Conservation (phyloP, 1,140 invertebrate genomes). For the Pogonognathellus flavescens region DNA sequence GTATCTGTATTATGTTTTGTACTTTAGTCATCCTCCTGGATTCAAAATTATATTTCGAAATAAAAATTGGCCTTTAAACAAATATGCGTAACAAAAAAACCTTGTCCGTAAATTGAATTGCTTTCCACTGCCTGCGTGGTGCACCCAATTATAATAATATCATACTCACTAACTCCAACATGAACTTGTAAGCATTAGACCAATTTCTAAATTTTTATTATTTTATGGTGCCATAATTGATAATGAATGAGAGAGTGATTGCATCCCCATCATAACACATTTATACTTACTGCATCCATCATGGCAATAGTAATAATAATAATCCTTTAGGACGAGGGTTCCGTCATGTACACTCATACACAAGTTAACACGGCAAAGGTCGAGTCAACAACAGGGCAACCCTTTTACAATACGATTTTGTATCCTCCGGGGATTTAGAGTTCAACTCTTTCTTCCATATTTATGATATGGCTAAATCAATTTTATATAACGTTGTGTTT, state of each 20-base stretch:
- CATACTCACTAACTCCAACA: not conserved
- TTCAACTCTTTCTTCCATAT: not conserved
- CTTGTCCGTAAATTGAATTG: not conserved
- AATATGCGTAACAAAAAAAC: too few species aligned
- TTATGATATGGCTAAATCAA: too few species aligned
- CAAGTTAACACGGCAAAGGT: too few species aligned
- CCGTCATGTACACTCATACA: too few species aligned
- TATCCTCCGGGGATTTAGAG: conserved; percentile 16
- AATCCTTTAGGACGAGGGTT: not conserved
- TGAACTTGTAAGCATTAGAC: not conserved
- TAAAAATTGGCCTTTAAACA: too few species aligned
- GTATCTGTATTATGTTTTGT: not conserved
- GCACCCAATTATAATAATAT: not conserved
- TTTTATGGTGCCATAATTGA: conserved; percentile 61
- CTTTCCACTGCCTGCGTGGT: not conserved
- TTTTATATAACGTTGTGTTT: too few species aligned
- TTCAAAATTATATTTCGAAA: too few species aligned
- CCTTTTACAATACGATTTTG: conserved; percentile 24
- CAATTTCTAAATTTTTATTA: conserved; percentile 60
- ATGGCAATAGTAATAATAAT: conserved; percentile 11
- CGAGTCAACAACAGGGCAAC: conserved; percentile 7
- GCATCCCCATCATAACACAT: conserved; percentile 35
- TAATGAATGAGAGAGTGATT: conserved; percentile 58
- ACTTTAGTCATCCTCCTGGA: too few species aligned
- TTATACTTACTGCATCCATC: conserved; percentile 36